Evolutionary conservation across 2,797 vertebrate genomes (phyloP).

Genomic region (Lophius americanus): DNA sequence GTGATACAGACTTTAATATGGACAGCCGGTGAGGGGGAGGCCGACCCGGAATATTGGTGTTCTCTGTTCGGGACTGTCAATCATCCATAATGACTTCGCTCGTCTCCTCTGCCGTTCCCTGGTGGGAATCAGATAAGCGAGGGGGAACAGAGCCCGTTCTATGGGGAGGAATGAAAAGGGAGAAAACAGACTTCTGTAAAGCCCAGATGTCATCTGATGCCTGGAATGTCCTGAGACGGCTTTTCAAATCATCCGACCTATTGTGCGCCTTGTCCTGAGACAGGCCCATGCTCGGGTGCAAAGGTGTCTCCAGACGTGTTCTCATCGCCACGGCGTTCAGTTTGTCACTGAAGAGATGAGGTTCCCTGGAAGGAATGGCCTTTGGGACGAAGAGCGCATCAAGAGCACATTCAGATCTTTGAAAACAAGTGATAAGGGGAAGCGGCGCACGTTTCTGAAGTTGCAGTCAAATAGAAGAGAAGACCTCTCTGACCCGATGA

Average conservation of each 20-base stretch:
- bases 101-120: constrained; percentile 5
- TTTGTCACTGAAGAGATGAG: constrained; percentile 12
- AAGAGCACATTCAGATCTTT: neutral
- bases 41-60: constrained; percentile 27
- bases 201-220: constrained; percentile 40
- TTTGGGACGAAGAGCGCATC: constrained; percentile 1
- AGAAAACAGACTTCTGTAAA: constrained; percentile 30
- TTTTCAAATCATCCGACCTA: constrained; percentile 39
- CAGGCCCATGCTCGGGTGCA: constrained; percentile 12
- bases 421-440: neutral
- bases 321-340: constrained; percentile 13
- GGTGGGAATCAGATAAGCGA: constrained; percentile 61
- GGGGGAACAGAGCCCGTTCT: constrained; percentile 46
- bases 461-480: neutral
- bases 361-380: neutral
- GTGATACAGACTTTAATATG: constrained; percentile 40
- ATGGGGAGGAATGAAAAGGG: constrained; percentile 23
- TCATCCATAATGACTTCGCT: constrained; percentile 8
- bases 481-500: constrained; percentile 33
- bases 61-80: constrained; percentile 14
- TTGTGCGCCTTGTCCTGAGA: constrained; percentile 37
- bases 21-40: constrained; percentile 5
- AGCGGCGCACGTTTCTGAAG: neutral
- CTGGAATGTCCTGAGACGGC: constrained; percentile 35
- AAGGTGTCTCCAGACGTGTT: constrained; percentile 32